Base-by-base conservation (phyloP, 2,888 invertebrate species). In the Flexamia atlantica region DNA sequence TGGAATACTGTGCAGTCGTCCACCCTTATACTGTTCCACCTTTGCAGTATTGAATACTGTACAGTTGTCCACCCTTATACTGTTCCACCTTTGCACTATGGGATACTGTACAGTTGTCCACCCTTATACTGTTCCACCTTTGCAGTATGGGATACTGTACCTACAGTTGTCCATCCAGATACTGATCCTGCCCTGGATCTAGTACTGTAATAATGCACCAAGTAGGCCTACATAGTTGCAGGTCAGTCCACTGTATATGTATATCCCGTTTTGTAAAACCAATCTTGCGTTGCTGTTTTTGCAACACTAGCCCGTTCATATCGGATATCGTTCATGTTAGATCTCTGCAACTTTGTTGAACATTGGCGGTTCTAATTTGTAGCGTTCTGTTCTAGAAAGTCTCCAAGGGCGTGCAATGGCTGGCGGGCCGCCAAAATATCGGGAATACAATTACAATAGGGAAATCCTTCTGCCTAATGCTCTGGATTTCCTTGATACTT, bases 361-460 rank as follows among this genome's bases (percentile, higher is more conserved):
- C 46, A 23, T 23, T 53, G 20, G 23, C 23, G 53, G 23, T 2
- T 53, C 23, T 1, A 23, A 53, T 46, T 17, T 46, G 46, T 17
- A 46, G 46, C 46, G 46, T 46, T 57, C 23, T 64, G 46, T 46
- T 57, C 23, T 64, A 64, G 64, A 64, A 64, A 64, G 64, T 64
- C 28, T 64, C 25, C 64, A 64, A 64, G 64, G 64, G 64, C 64
- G 28, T 53, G 23, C 10, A 68, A n/a, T 40, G 23, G 72, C 20
- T 72, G 72, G 72, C 32, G n/a, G 30, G 20, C 40, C 40, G 72
- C 72, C 72, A 72, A 36, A 72, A 72, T 72, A 40, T 72, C 23
- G 42, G 42, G 72, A 72, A 72, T 42, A 72, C 72, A 42, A 72
- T 72, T 72, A 64, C 64, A 64, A 64, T 64, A 64, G 64, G 64